Evolutionary conservation across 2,888 invertebrate genomes (phyloP).

Genomic region (Phytoseiulus persimilis): DNA sequence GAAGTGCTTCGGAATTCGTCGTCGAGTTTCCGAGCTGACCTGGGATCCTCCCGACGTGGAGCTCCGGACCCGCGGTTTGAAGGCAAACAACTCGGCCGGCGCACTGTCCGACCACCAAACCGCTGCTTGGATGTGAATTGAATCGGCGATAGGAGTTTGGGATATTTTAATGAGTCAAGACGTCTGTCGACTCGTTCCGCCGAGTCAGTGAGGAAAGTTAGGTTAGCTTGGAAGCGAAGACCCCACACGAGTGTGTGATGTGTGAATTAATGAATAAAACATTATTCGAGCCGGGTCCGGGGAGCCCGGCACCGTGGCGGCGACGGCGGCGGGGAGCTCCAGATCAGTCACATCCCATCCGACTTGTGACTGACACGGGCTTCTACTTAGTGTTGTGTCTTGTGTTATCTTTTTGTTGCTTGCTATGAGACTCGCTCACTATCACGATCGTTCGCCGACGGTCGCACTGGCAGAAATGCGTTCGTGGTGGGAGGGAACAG

Average conservation of each 20-base stretch:
- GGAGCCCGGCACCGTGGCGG: neutral
- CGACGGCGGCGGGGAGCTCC: neutral
- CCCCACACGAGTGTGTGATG: slow-evolving; percentile 6
- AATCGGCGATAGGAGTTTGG: neutral
- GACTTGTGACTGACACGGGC: neutral
- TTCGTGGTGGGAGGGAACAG: too few relatives aligned
- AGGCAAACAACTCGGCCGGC: neutral
- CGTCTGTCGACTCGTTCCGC: neutral
- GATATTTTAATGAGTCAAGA: neutral
- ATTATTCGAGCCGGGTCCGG: neutral
- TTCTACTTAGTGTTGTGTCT: neutral
- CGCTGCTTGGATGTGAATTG: neutral
- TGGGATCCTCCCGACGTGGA: too few relatives aligned
- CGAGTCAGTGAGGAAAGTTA: neutral
- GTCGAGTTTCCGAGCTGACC: too few relatives aligned
- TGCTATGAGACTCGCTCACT: neutral
- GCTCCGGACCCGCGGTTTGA: too few relatives aligned
- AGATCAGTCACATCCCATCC: neutral
- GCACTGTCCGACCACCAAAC: too few relatives aligned
- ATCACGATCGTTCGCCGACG: neutral
- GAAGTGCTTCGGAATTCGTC: too few relatives aligned
- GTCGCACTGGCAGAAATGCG: neutral
- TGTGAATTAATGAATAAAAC: slow-evolving; percentile 39
- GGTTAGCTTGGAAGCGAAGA: neutral
- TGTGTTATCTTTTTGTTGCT: neutral